A percentile compares a stretch with the other conserved stretches of the same genome.
These are phyloP conservation scores for Ceriagrion tenellum DNA, from an alignment of 2,888 invertebrate species.

Conservation along the genomic window DNA sequence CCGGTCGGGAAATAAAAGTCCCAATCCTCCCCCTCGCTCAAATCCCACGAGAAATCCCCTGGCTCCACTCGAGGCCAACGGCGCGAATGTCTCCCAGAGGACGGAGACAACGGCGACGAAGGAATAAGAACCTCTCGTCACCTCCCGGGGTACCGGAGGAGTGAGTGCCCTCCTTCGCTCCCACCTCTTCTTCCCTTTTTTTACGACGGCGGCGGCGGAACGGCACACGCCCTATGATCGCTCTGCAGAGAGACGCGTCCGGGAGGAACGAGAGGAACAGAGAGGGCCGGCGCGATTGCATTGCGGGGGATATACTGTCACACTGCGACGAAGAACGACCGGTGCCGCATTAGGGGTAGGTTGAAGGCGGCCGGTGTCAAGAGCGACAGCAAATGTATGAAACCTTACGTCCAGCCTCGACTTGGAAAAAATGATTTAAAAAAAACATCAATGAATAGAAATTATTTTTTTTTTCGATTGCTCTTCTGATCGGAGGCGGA, in stretches of 20 bases:
- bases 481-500: too few relatives aligned
- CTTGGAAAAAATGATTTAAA: too few relatives aligned
- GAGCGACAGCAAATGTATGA: too few relatives aligned
- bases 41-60: background rate
- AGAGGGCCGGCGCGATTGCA: background rate
- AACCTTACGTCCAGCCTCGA: too few relatives aligned
- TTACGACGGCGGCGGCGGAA: background rate
- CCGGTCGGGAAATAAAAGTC: background rate
- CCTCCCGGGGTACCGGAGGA: background rate
- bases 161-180: background rate
- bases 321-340: background rate
- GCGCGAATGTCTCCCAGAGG: background rate
- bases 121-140: background rate
- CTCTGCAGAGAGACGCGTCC: background rate
- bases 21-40: background rate
- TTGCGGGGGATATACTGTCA: background rate
- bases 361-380: background rate
- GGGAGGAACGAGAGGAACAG: background rate
- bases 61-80: background rate
- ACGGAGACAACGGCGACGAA: background rate
- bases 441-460: too few relatives aligned
- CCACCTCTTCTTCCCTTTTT: background rate
- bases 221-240: background rate
- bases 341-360: background rate
- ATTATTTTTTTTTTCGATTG: too few relatives aligned